phyloP scores from a whole-genome alignment of 2,797 vertebrate species.

The Pelobates cultripes region DNA sequence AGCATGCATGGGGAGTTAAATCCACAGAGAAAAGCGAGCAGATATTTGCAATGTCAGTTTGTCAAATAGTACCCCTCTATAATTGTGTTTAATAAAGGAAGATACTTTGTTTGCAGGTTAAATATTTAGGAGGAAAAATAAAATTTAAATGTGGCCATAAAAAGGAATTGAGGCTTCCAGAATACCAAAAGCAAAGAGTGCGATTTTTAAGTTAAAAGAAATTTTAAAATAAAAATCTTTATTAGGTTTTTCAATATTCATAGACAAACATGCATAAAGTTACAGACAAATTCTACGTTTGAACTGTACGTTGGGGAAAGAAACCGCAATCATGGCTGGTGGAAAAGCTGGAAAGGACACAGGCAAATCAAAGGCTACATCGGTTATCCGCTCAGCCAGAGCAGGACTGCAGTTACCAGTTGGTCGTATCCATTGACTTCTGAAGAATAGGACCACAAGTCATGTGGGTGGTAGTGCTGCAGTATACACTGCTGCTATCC shows the following conservation, averaged over 20 bases:
- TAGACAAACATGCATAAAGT: too few species aligned
- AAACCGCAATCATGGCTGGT: conserved; percentile 75
- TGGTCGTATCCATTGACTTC: conserved; percentile 94
- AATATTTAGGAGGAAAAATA: neutral
- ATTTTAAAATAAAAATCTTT: too few species aligned
- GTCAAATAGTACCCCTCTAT: neutral
- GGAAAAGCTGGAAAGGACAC: conserved; percentile 97
- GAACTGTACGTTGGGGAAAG: too few species aligned
- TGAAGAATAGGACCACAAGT: conserved; percentile 96
- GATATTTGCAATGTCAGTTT: neutral
- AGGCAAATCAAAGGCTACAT: conserved; percentile 96
- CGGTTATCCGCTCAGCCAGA: conserved; percentile 93
- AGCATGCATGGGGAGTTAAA: conserved; percentile 3
- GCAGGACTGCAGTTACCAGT: conserved; percentile 96
- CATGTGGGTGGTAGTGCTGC: conserved; percentile 96
- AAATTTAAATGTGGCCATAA: neutral
- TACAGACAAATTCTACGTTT: too few species aligned
- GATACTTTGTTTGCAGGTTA: neutral
- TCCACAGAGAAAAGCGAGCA: neutral
- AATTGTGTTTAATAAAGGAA: neutral
- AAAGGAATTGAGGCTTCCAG: neutral
- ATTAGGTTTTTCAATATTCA: too few species aligned
- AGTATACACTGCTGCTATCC: conserved; percentile 94
- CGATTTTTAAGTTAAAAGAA: too few species aligned
- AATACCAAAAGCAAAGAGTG: neutral